Conservation (phyloP, 2,113 vertebrate species). For the Scatophagus argus region DNA sequence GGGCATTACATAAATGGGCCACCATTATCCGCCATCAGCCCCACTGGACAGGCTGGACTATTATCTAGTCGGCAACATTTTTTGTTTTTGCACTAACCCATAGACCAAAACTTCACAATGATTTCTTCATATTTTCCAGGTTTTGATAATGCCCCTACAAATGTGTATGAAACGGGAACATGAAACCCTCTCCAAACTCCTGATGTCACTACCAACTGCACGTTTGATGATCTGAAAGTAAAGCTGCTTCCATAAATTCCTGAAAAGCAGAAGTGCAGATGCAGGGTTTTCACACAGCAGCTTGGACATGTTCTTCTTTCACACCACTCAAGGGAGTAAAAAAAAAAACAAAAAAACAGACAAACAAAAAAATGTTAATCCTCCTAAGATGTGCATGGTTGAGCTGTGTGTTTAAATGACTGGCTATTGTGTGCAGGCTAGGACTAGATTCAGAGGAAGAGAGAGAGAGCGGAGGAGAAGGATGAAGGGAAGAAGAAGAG, state of each 20-base stretch:
- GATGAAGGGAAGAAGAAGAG: not conserved
- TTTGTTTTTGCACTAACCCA: not conserved
- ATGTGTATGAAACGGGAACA: not conserved
- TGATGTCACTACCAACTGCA: slow-evolving; percentile 22
- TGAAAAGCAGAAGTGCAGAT: slow-evolving; percentile 63
- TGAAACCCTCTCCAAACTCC: not conserved
- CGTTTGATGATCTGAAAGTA: not conserved
- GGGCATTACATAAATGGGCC: slow-evolving; percentile 74
- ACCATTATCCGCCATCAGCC: slow-evolving; percentile 61
- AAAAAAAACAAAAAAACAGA: no score
- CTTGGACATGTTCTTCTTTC: slow-evolving; percentile 30
- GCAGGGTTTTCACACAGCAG: slow-evolving; percentile 18
- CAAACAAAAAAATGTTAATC: no score
- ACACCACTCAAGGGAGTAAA: slow-evolving; percentile 11
- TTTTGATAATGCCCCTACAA: not conserved
- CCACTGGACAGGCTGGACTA: slow-evolving; percentile 40
- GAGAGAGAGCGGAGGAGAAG: slow-evolving; percentile 8
- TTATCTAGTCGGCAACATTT: slow-evolving; percentile 16
- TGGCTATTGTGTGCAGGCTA: slow-evolving; percentile 48
- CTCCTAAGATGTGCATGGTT: slow-evolving; percentile 40
- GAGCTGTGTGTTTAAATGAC: slow-evolving; percentile 39
- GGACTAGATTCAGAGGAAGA: slow-evolving; percentile 38
- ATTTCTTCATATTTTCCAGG: not conserved
- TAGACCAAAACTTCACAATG: not conserved
- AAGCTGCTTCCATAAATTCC: slow-evolving; percentile 70